Percentiles rank a stretch among this genome's conserved stretches.
Evolutionary conservation across 2,888 invertebrate genomes (phyloP).

Genomic region (Hyalella azteca): DNA sequence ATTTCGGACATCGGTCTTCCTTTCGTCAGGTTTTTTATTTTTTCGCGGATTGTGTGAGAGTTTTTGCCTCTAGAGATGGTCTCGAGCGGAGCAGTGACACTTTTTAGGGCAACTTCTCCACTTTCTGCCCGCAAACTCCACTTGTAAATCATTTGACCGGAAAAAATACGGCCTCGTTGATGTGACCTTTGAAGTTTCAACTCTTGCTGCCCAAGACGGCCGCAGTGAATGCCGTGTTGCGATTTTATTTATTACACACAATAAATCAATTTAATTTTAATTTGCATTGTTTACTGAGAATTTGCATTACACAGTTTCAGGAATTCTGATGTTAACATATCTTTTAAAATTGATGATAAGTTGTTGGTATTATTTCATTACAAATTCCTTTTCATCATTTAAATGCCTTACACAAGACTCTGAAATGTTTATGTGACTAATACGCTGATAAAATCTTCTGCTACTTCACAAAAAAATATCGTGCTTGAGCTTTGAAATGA

Average conservation of each 20-base stretch:
- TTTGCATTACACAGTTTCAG: too few relatives aligned
- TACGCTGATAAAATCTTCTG: too few relatives aligned
- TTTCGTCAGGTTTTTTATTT: conserved; percentile 27
- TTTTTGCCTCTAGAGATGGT: conserved; percentile 30
- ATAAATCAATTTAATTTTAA: not conserved
- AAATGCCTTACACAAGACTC: too few relatives aligned
- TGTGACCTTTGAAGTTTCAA: too few relatives aligned
- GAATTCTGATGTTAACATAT: too few relatives aligned
- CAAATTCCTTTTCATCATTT: too few relatives aligned
- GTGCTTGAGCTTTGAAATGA: too few relatives aligned
- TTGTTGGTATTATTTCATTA: too few relatives aligned
- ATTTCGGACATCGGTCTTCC: conserved; percentile 37
- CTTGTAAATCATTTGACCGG: conserved; percentile 27
- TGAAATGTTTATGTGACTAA: too few relatives aligned
- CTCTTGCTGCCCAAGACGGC: not conserved
- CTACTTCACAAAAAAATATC: too few relatives aligned
- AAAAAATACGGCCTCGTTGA: conserved; percentile 16
- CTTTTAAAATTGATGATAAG: too few relatives aligned
- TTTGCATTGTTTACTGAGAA: too few relatives aligned
- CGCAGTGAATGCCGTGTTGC: not conserved
- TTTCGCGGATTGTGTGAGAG: conserved; percentile 21
- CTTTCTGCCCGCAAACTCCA: conserved; percentile 33
- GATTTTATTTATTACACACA: not conserved
- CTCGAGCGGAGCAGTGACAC: conserved; percentile 3
- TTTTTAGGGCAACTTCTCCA: conserved; percentile 34